Percentiles rank a stretch among this genome's conserved stretches.
Conservation (phyloP, 2,113 vertebrate genomes). For the Dolichallabes microphthalmus region DNA sequence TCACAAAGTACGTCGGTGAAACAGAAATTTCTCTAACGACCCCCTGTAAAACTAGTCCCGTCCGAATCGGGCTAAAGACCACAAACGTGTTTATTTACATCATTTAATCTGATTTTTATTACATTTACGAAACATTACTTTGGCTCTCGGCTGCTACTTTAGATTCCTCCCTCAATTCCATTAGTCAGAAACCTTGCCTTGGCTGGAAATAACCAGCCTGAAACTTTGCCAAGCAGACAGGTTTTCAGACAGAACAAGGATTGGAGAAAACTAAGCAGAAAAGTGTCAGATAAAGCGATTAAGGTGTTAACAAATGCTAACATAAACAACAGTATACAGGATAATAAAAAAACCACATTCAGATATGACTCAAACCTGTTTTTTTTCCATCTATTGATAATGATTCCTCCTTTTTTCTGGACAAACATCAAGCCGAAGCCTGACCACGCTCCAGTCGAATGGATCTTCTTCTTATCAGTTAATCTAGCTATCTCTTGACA, state of each 20-base stretch:
- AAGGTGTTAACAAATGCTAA: neutral
- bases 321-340: neutral
- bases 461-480: neutral
- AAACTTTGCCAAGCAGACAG: neutral
- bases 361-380: neutral
- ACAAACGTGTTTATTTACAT: neutral
- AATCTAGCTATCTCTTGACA: neutral
- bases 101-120: neutral
- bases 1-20: no score
- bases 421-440: neutral
- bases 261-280: neutral
- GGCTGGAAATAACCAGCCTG: neutral
- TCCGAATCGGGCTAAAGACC: no score
- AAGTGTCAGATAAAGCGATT: neutral
- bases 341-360: neutral
- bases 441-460: neutral
- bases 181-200: neutral
- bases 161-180: neutral
- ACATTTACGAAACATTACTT: neutral
- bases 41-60: no score
- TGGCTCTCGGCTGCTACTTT: neutral
- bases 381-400: neutral
- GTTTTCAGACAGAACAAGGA: neutral
- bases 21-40: no score
- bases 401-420: neutral